Conservation (phyloP, 2,113 vertebrate genomes). For the Aepyceros melampus region DNA sequence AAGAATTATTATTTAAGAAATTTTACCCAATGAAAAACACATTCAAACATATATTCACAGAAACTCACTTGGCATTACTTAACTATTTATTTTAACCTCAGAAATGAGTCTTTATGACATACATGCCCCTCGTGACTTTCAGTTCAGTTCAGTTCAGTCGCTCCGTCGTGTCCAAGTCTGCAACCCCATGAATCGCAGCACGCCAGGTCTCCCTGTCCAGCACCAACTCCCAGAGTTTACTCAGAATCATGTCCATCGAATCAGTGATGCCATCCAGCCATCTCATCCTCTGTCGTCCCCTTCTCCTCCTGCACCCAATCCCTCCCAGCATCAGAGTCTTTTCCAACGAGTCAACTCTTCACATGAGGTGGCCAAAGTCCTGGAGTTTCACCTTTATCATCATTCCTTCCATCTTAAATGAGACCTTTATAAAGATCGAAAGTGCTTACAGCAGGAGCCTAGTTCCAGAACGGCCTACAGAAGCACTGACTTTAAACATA, state of each 20-base stretch:
- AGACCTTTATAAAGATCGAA: background rate
- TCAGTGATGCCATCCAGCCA: too few relatives aligned
- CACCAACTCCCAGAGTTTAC: too few relatives aligned
- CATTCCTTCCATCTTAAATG: background rate
- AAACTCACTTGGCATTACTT: background rate
- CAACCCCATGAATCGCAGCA: fast-evolving
- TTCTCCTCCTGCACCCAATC: too few relatives aligned
- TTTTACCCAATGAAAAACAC: background rate
- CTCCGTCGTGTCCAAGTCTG: too few relatives aligned
- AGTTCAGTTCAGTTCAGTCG: too few relatives aligned
- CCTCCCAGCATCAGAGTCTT: too few relatives aligned
- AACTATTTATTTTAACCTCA: conserved; percentile 32
- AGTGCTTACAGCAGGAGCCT: background rate
- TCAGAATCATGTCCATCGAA: too few relatives aligned
- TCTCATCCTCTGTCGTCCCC: too few relatives aligned
- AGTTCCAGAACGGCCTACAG: background rate
- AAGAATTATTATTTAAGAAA: background rate
- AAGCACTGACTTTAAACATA: background rate
- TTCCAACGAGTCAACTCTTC: too few relatives aligned
- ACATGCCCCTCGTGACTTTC: background rate
- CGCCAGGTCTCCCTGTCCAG: too few relatives aligned
- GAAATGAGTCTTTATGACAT: background rate
- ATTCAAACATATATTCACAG: background rate
- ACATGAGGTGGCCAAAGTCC: too few relatives aligned
- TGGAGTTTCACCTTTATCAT: too few relatives aligned